A percentile compares a stretch with the other conserved stretches of the same genome.
These are phyloP conservation scores for Hippopotamyrus pictus DNA, from an alignment of 2,797 vertebrate species.

Conservation along the genomic window DNA sequence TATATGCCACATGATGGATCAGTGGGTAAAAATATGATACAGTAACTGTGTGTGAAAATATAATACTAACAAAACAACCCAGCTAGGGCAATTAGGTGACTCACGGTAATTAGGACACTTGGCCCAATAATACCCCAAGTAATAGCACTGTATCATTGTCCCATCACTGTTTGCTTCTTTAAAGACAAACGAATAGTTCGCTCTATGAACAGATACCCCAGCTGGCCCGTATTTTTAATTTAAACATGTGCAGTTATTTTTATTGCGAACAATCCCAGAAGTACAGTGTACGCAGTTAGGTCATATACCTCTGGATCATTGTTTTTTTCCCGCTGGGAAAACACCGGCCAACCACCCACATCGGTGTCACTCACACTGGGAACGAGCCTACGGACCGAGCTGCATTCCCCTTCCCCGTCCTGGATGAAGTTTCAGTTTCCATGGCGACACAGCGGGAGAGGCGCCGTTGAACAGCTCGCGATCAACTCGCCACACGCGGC, in stretches of 20 bases:
- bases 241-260: not conserved
- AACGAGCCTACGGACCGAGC: not conserved
- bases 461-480: not conserved
- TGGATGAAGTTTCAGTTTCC: constrained; percentile 6
- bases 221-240: not conserved
- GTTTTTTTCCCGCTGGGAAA: not conserved
- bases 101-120: not conserved
- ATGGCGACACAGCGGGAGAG: constrained; percentile 5
- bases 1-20: not conserved
- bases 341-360: not conserved
- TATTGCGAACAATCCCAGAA: not conserved
- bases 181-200: not conserved
- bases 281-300: not conserved
- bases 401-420: not conserved
- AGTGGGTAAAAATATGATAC: not conserved
- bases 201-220: not conserved
- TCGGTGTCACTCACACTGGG: not conserved
- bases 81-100: not conserved
- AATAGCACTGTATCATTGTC: not conserved
- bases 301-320: not conserved
- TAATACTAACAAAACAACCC: not conserved
- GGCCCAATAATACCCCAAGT: not conserved
- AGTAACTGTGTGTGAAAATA: not conserved
- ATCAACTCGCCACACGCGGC: not conserved
- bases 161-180: not conserved